Percentiles rank a stretch among this genome's conserved stretches.
These are phyloP conservation scores for Sebastes elongatus DNA, from an alignment of 2,797 vertebrate species.

Conservation along the genomic window DNA sequence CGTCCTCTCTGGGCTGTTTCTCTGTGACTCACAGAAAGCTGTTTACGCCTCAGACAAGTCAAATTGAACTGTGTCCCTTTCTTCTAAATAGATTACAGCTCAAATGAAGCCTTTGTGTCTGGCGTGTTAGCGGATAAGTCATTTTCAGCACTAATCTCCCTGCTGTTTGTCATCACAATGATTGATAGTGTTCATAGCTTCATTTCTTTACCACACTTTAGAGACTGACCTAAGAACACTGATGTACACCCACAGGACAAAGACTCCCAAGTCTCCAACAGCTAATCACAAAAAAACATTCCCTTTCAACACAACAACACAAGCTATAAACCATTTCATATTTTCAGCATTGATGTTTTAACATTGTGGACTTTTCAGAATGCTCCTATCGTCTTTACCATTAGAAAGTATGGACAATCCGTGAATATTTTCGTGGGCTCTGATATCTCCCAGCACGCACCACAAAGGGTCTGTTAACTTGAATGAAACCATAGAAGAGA, in stretches of 20 bases:
- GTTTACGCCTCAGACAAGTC: constrained; percentile 52
- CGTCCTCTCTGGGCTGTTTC: constrained; percentile 7
- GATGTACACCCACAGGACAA: not conserved
- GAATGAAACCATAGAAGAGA: not conserved
- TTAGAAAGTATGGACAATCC: not conserved
- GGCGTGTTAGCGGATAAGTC: constrained; percentile 18
- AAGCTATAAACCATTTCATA: not conserved
- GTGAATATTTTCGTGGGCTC: not conserved
- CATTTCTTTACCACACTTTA: not conserved
- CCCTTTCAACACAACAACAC: not conserved
- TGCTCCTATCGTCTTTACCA: not conserved
- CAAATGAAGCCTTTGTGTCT: constrained; percentile 36
- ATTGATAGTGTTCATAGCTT: constrained; percentile 21
- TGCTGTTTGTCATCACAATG: constrained; percentile 15
- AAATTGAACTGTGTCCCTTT: constrained; percentile 50
- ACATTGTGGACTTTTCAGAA: not conserved
- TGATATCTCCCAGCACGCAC: not conserved
- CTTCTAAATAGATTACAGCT: constrained; percentile 57
- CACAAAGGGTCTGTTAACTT: not conserved
- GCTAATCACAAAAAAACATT: not conserved
- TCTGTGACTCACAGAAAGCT: constrained; percentile 39
- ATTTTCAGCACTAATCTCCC: constrained; percentile 13
- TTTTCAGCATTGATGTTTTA: not conserved
- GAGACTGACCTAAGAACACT: not conserved
- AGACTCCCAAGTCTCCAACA: not conserved